phyloP scores from a whole-genome alignment of 2,797 vertebrate species.

The Craterocephalus amniculus region DNA sequence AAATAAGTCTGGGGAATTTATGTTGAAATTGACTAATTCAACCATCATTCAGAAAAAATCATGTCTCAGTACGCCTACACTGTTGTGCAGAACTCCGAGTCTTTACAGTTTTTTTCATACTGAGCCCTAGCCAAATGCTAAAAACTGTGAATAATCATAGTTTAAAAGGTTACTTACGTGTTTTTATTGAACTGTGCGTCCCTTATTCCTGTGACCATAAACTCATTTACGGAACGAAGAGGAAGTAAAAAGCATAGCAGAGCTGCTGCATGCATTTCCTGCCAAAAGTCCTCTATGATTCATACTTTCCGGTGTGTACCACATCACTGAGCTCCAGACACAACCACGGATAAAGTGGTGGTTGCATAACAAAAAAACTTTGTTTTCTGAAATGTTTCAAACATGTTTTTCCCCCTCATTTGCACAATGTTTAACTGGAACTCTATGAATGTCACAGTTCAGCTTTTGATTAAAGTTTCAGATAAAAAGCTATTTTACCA shows the following conservation, averaged over 20 bases:
- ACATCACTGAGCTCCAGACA: background rate
- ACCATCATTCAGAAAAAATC: background rate
- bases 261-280: constrained; percentile 1
- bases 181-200: too few species aligned
- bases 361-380: background rate
- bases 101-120: background rate
- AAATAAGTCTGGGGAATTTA: too few species aligned
- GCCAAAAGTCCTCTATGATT: background rate
- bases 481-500: background rate
- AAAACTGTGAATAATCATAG: background rate
- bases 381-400: background rate
- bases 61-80: background rate
- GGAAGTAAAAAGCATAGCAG: background rate
- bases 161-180: background rate
- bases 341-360: too few species aligned
- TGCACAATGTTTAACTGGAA: too few species aligned
- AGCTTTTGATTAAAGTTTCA: background rate
- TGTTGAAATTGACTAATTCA: background rate
- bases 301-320: background rate
- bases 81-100: background rate
- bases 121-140: background rate
- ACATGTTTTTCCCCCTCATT: too few species aligned
- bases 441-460: too few species aligned
- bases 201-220: background rate
- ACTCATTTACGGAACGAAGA: background rate